Evolutionary conservation across 2,888 invertebrate species (phyloP).

Genomic region (Himalopsyche kuldschensis): DNA sequence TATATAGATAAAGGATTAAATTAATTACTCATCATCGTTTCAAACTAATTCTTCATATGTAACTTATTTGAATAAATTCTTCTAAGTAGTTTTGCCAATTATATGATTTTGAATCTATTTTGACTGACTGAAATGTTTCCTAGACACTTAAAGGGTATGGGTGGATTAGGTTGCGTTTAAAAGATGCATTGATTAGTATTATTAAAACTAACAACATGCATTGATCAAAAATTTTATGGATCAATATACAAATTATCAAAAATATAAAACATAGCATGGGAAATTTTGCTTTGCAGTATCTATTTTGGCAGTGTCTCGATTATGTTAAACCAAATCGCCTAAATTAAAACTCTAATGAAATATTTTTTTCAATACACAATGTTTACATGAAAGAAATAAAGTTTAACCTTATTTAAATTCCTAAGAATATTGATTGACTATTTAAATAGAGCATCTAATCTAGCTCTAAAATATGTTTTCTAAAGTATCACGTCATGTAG

Average conservation of each 20-base stretch:
- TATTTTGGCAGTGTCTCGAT: background rate
- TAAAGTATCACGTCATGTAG: too few species aligned
- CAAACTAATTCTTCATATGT: background rate
- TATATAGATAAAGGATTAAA: background rate
- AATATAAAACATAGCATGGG: conserved; percentile 12
- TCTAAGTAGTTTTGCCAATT: too few species aligned
- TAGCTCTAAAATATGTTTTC: too few species aligned
- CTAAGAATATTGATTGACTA: too few species aligned
- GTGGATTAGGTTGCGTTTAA: background rate
- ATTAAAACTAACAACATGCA: conserved; percentile 44
- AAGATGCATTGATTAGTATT: background rate
- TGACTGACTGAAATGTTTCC: background rate
- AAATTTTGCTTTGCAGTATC: background rate
- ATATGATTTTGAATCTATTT: background rate
- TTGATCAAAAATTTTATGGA: background rate
- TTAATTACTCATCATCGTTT: background rate
- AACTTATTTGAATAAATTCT: background rate
- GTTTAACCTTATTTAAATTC: too few species aligned
- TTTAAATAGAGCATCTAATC: too few species aligned
- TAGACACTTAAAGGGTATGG: background rate
- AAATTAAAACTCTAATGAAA: too few species aligned
- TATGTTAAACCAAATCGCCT: too few species aligned
- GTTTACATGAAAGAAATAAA: too few species aligned
- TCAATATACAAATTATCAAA: background rate
- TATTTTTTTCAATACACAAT: too few species aligned